Evolutionary conservation across 2,888 invertebrate species (phyloP), one percentile per base, ranked within the genome.

Genomic region (Pocota personata): DNA sequence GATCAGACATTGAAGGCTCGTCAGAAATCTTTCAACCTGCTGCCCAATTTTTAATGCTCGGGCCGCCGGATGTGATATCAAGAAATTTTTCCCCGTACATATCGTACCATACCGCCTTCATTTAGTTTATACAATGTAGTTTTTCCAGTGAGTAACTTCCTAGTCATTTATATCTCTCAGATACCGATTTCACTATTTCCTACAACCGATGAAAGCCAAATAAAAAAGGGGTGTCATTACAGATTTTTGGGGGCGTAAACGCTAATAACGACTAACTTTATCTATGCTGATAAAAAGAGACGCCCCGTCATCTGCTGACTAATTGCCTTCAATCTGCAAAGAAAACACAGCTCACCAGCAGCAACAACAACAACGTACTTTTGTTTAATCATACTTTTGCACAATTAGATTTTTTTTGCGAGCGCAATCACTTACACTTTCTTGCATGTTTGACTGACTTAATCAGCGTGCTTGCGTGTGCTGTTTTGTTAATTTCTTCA

Each of bases 381-480:
- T 43, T 52, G 24, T 52, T 71, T 84, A 80, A 75, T 84, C 58
- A 84, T 71, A 62, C 57, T 24, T 75, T 69, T 66, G 60, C 46
- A 52, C 55, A 82, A 66, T 50, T 71, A 58, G 24, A 4, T 37
- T 58, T 27, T 24, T 27, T n/a, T 32, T 46, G 27, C 52, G 30
- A 21, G 19, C 52, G 24, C 58, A 67, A 57, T 72, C 67, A 82
- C 86, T 86, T 86, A 73, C 86, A 77, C 86, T 86, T 86, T 86
- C 82, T 86, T 82, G 82, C 76, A 82, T 82, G 86, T 86, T 55
- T 73, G 48, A 79, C 80, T 80, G 67, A 71, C 71, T 86, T 55
- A 52, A 72, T 72, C 66, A 60, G 43, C 60, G 60, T 76, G 86
- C 32, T 86, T 73, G 82, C 86, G 86, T 86, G 86, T 37, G 64